Base-by-base conservation (phyloP, 2,888 invertebrate genomes). In the Coelogynopora nodosa region DNA sequence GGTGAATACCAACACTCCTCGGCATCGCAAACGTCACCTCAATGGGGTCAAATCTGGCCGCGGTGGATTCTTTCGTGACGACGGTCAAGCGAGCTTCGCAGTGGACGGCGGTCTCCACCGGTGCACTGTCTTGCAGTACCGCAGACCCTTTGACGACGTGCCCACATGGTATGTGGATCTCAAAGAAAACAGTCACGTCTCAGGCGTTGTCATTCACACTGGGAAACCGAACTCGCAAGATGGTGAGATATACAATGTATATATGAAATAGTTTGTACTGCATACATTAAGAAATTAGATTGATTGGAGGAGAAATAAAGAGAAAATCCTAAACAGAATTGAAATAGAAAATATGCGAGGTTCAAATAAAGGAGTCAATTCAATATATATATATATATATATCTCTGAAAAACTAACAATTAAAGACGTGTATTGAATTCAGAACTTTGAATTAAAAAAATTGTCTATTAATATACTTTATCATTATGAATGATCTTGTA, bases 91-190 rank as follows among this genome's bases (percentile, higher is more conserved):
- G 0, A 81, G 67, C 28, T 88, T 87, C 84, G 93, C 93, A 0
- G 93, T 93, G 13, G 93, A 93, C 89, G 93, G 93, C 1, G 90
- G 90, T 86, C 90, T 93, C 1, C 91, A 92, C 30, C 90, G 90
- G n/a, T 93, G 93, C 88, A 93, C 93, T 31, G 92, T 93, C 67
- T 90, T 93, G 82, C 93, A 93, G 31, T 31, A 81, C 30, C 88
- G 84, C 90, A 93, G 93, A 90, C 92, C 93, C 88, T 93, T 92
- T 89, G 93, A 93, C n/a, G 93, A 93, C 86, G 91, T 92, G 84
- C 93, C 93, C 0, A 91, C 93, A 82, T 93, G 93, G 92, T 93
- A 93, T 90, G 93, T 93, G 5, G 93, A 93, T 88, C 90, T 93
- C 67, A 93, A 93, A 5, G 89, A 90, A 84, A 91, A 90, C 88